Evolutionary conservation across 2,888 invertebrate genomes (phyloP), one percentile per base, ranked within the genome.

Genomic region (Drosophila pegasa): DNA sequence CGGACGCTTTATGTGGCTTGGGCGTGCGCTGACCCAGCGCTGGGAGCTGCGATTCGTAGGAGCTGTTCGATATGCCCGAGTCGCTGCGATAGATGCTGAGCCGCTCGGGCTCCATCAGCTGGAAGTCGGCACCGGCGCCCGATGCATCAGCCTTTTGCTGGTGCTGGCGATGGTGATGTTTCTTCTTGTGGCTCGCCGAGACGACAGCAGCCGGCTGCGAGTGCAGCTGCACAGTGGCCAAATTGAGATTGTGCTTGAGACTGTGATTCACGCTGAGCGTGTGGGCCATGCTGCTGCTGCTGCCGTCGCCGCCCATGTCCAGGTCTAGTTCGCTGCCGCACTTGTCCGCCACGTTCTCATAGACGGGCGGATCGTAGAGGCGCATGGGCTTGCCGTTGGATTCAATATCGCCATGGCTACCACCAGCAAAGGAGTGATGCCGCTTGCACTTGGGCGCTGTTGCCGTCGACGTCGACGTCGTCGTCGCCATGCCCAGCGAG

Each of bases 311-410:
- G 58, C 78, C 78, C 58, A 82, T 67, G 55, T 79, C 79, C 86
- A 78, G 75, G 66, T 65, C 66, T 57, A 50, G 27, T 14, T 89
- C 86, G 48, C 56, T 83, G 50, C 18, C 82, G 63, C 87, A 89
- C 90, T 95, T 95, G 69, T 94, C 95, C 43, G 94, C 94, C 59
- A 95, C 91, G 88, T 95, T 94, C 90, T 95, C 94, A 90, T 94
- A 95, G 65, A 93, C 90, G 61, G 92, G 92, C 68, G 91, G 91
- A 82, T 92, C 92, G 71, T 90, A 91, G 78, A 90, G 90, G 75
- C 90, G 90, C 82, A 91, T 78, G 67, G 89, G 76, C 64, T 77
- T 82, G 74, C 83, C 85, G 56, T 71, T 72, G 68, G 86, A 79
- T 78, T 89, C 86, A 89, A 90, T 87, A 91, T 90, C 91, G 89